Base-by-base conservation (phyloP, 2,797 vertebrate species). In the Bryconaethiops microstoma region DNA sequence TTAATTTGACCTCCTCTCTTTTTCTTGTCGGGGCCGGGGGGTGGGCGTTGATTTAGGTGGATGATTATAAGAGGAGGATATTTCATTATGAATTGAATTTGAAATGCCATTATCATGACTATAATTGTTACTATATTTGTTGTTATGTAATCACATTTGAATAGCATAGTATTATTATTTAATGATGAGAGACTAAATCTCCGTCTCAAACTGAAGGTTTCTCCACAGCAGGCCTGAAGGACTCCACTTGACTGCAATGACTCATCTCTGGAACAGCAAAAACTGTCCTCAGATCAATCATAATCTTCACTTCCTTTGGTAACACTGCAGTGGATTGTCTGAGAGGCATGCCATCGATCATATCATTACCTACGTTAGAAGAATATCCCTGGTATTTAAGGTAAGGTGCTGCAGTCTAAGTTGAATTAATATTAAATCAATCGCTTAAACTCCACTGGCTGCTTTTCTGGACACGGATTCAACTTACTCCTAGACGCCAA, bases 201-300 rank as follows among this genome's bases (percentile, higher is more conserved):
- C 13, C 39, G 0, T 39, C 9, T 62, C 59, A 48, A 35, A 39
- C 73, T 6, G 6, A 21, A 25, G 6, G 8, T 25, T n/a, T 17
- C 16, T 29, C 21, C 17, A 35, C 23, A n/a, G 17, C 16, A 35
- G 17, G 25, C 14, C 25, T 52, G 23, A 65, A 29, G 16, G 19
- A 45, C 59, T 13, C 59, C 4, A 13, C 21, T 45, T 57, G 21
- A 60, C 19, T 17, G n/a, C 39, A 35, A 45, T 64, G 62, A 64
- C 60, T 72, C 70, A 50, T 21, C 45, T 64, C 60, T 54, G 74
- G 65, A 65, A 45, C n/a, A 42, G 55, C 21, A 19, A 12, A 71
- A 71, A 57, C 71, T 57, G 54, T 74, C 52, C 29, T 74, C 71
- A 57, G 71, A 74, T 74, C 71, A 74, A 77, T 77, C 67, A 16